phyloP scores from a whole-genome alignment of 2,888 invertebrate genomes.

The Belgica antarctica region DNA sequence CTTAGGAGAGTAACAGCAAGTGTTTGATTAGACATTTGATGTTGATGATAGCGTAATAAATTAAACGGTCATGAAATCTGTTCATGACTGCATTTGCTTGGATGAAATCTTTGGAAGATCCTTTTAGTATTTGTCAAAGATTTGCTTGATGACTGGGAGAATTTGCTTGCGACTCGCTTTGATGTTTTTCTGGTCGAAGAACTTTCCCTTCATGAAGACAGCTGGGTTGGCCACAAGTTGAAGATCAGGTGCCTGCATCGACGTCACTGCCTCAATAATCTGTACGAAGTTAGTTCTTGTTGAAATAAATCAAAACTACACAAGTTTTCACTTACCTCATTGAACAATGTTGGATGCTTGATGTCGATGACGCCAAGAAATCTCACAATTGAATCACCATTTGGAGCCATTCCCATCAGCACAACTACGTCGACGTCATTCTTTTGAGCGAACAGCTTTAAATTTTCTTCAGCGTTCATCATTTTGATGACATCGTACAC shows the following conservation, averaged over 20 bases:
- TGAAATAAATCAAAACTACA: conserved; percentile 45
- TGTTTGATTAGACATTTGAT: too few species aligned
- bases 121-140: conserved; percentile 49
- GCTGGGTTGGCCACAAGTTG: conserved; percentile 52
- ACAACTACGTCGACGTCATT: conserved; percentile 57
- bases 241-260: conserved; percentile 53
- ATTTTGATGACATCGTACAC: conserved; percentile 57
- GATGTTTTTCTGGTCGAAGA: conserved; percentile 62
- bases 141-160: conserved; percentile 62
- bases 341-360: conserved; percentile 48
- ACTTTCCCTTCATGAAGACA: conserved; percentile 55
- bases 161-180: conserved; percentile 68
- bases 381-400: conserved; percentile 56
- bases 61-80: too few species aligned
- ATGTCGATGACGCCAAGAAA: conserved; percentile 61
- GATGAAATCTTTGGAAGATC: too few species aligned
- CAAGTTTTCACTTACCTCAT: conserved; percentile 47
- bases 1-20: too few species aligned
- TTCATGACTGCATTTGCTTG: too few species aligned
- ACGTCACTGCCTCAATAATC: conserved; percentile 48
- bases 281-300: conserved; percentile 47
- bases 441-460: conserved; percentile 57
- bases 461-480: conserved; percentile 56
- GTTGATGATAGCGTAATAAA: too few species aligned
- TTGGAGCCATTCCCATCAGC: conserved; percentile 64